Percentiles rank a stretch among this genome's conserved stretches.
Evolutionary conservation across 2,113 vertebrate species (phyloP).

Genomic region (Chaenogobius annularis): DNA sequence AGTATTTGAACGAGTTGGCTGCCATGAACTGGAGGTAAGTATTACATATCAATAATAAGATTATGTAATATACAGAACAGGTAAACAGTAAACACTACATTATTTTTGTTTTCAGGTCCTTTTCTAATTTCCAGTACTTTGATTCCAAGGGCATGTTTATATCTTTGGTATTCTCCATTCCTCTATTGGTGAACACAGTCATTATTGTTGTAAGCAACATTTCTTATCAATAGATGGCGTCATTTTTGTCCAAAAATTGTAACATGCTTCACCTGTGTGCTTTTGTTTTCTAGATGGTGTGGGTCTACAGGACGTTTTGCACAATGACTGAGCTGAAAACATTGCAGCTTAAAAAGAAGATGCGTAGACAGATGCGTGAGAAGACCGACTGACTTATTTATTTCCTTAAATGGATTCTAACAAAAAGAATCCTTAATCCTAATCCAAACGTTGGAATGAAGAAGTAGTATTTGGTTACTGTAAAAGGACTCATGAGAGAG

Average conservation of each 20-base stretch:
- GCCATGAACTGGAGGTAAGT: constrained; percentile 92
- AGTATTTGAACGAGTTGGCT: constrained; percentile 93
- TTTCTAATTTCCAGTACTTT: constrained; percentile 94
- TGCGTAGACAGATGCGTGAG: constrained; percentile 71
- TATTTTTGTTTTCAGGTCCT: constrained; percentile 75
- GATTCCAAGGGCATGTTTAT: constrained; percentile 98
- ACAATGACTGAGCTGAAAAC: constrained; percentile 90
- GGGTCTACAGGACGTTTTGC: constrained; percentile 87
- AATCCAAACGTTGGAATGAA: constrained; percentile 18
- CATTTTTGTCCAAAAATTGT: neutral
- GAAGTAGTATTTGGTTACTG: constrained; percentile 26
- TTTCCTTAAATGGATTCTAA: constrained; percentile 36
- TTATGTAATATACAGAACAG: neutral
- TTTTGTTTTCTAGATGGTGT: constrained; percentile 78
- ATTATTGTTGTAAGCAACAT: constrained; percentile 88
- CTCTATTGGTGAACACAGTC: constrained; percentile 86
- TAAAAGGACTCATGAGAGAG: constrained; percentile 14
- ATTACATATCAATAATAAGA: no score
- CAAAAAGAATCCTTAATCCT: constrained; percentile 40
- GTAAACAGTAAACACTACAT: neutral
- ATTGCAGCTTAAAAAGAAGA: constrained; percentile 79
- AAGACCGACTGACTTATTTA: constrained; percentile 64
- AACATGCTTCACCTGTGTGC: neutral
- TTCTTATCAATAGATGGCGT: neutral
- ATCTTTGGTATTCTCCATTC: constrained; percentile 88